Evolutionary conservation across 2,113 vertebrate species (phyloP).

Genomic region (Sinocyclocheilus anshuiensis): DNA sequence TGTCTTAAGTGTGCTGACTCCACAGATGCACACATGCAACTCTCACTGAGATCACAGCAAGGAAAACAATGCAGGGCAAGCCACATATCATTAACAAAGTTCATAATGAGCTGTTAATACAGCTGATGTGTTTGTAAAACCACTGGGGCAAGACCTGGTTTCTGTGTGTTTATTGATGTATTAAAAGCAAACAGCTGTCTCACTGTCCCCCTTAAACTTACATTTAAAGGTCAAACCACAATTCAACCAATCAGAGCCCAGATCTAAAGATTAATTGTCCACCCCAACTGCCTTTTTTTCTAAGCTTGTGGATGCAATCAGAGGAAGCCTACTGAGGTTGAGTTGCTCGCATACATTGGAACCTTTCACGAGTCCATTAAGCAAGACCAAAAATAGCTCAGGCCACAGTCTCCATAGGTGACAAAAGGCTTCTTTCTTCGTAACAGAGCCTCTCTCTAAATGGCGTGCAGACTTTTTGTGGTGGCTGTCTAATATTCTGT

Average conservation of each 20-base stretch:
- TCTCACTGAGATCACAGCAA: conserved; percentile 34
- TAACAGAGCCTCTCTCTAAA: conserved; percentile 27
- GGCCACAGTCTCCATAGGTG: neutral
- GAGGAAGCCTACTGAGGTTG: conserved; percentile 10
- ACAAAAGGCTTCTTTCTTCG: conserved; percentile 21
- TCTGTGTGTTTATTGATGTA: conserved; percentile 29
- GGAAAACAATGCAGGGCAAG: neutral
- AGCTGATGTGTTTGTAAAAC: conserved; percentile 38
- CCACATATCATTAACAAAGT: conserved; percentile 35
- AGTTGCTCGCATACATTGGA: conserved; percentile 6
- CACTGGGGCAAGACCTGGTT: conserved; percentile 16
- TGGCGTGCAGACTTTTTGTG: conserved; percentile 17
- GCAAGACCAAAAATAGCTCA: neutral
- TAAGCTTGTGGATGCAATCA: conserved; percentile 30
- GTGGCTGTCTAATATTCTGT: conserved; percentile 32
- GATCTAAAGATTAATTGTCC: conserved; percentile 33
- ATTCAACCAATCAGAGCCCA: conserved; percentile 13
- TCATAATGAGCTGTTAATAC: conserved; percentile 36
- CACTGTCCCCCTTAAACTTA: conserved; percentile 21
- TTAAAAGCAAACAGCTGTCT: conserved; percentile 40
- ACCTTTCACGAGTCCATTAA: conserved; percentile 28
- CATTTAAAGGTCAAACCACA: conserved; percentile 28
- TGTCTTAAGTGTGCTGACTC: neutral
- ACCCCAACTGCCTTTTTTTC: conserved; percentile 9
- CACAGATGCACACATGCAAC: neutral